Percentiles rank a stretch among this genome's conserved stretches.
Conservation (phyloP, 2,888 invertebrate species). For the Hydraecia micacea region DNA sequence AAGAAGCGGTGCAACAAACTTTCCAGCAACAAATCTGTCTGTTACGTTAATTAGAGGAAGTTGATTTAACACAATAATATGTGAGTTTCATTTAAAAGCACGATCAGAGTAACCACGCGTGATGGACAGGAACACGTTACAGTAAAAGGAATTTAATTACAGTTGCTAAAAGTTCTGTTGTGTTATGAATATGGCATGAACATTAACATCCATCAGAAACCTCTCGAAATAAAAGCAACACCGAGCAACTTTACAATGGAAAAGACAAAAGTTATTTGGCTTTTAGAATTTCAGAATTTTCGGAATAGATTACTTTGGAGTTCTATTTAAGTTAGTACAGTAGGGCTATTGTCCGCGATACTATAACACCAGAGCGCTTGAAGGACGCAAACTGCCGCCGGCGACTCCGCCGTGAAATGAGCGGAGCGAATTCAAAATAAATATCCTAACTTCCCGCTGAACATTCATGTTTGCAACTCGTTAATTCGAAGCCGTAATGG, state of each 20-base stretch:
- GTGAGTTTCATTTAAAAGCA: not conserved
- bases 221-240: conserved; percentile 4
- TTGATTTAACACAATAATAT: not conserved
- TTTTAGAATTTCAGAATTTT: conserved; percentile 14
- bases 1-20: not conserved
- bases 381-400: conserved; percentile 26
- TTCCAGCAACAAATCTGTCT: not conserved
- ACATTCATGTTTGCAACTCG: conserved; percentile 45
- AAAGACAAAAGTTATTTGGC: conserved; percentile 28
- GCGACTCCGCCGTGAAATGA: conserved; percentile 42
- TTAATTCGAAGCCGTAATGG: conserved; percentile 30
- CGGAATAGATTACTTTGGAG: conserved; percentile 6
- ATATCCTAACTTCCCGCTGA: conserved; percentile 31
- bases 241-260: conserved; percentile 18
- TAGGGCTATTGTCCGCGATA: conserved; percentile 8
- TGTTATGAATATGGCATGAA: conserved; percentile 12
- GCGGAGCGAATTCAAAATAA: conserved; percentile 43
- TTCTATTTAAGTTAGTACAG: conserved; percentile 28
- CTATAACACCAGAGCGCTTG: conserved; percentile 12
- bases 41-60: not conserved
- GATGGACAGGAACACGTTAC: not conserved
- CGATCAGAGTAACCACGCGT: not conserved
- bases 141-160: conserved; percentile 46
- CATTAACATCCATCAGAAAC: conserved; percentile 6
- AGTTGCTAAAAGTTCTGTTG: conserved; percentile 38